These are phyloP conservation scores for Vanessa cardui DNA, from an alignment of 2,888 invertebrate genomes.

Conservation along the genomic window DNA sequence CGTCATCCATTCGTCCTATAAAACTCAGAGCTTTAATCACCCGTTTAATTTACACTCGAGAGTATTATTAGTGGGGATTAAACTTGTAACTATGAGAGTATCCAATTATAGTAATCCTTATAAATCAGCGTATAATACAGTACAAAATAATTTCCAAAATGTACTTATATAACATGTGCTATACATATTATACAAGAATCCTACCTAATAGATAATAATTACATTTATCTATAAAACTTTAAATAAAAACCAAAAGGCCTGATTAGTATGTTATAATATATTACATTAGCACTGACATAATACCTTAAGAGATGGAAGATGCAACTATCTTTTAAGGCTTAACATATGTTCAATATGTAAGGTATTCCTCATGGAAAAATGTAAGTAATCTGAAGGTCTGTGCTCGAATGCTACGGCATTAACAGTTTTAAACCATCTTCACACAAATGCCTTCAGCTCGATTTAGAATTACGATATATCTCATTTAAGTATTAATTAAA, in stretches of 20 bases:
- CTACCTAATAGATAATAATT: neutral
- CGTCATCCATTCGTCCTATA: too few relatives aligned
- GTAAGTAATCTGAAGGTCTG: conserved; percentile 13
- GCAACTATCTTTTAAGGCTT: conserved; percentile 6
- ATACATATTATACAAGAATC: neutral
- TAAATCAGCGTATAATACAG: too few relatives aligned
- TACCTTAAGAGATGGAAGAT: conserved; percentile 11
- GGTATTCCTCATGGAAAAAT: neutral
- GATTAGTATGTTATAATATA: neutral
- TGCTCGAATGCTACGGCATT: conserved; percentile 16
- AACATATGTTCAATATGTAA: conserved; percentile 1
- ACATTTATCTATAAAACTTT: neutral
- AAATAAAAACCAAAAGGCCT: neutral
- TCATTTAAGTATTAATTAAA: neutral
- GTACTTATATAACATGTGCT: too few relatives aligned
- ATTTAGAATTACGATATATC: conserved; percentile 3
- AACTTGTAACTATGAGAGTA: too few relatives aligned
- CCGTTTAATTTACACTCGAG: too few relatives aligned
- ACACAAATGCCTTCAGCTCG: conserved; percentile 14
- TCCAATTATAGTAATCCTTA: too few relatives aligned
- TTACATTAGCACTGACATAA: neutral
- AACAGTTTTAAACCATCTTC: conserved; percentile 22
- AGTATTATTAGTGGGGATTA: too few relatives aligned
- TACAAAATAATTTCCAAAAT: too few relatives aligned
- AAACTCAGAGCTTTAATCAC: too few relatives aligned